Conservation (phyloP, 2,113 vertebrate species). For the Hippopotamus amphibius region DNA sequence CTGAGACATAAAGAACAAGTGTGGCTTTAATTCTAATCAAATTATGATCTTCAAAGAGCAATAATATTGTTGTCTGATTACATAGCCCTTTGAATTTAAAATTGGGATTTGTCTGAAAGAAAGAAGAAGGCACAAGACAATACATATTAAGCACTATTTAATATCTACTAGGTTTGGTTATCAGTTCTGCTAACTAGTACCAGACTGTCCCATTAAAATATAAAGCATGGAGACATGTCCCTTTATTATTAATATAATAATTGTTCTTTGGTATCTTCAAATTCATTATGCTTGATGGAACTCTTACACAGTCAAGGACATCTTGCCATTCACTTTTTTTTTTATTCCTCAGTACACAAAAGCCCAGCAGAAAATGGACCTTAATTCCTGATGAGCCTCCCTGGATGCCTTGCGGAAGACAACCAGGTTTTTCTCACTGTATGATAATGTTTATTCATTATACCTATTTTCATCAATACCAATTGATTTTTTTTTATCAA, state of each 20-base stretch:
- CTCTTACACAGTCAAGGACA: conserved; percentile 44
- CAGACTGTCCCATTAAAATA: conserved; percentile 1
- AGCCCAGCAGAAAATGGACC: neutral
- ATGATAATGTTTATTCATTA: conserved; percentile 55
- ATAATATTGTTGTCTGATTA: conserved; percentile 19
- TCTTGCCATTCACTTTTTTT: conserved; percentile 50
- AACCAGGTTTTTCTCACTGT: neutral
- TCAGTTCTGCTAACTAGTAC: conserved; percentile 51
- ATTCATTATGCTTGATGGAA: conserved; percentile 58
- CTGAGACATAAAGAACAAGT: neutral
- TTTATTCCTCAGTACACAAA: conserved; percentile 60
- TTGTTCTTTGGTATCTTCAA: conserved; percentile 56
- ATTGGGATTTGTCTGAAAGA: conserved; percentile 12
- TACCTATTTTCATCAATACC: conserved; percentile 51
- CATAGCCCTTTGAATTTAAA: neutral
- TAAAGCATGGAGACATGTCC: conserved; percentile 42
- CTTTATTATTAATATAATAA: conserved; percentile 59
- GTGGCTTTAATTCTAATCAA: conserved; percentile 43
- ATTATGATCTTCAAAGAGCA: conserved; percentile 32
- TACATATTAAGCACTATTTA: neutral
- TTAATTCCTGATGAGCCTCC: neutral
- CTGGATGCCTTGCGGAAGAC: neutral
- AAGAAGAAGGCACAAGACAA: conserved; percentile 49
- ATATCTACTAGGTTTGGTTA: conserved; percentile 41
- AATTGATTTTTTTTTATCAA: conserved; percentile 60